Conservation (phyloP, 2,113 vertebrate genomes). For the Malurus cyaneus region DNA sequence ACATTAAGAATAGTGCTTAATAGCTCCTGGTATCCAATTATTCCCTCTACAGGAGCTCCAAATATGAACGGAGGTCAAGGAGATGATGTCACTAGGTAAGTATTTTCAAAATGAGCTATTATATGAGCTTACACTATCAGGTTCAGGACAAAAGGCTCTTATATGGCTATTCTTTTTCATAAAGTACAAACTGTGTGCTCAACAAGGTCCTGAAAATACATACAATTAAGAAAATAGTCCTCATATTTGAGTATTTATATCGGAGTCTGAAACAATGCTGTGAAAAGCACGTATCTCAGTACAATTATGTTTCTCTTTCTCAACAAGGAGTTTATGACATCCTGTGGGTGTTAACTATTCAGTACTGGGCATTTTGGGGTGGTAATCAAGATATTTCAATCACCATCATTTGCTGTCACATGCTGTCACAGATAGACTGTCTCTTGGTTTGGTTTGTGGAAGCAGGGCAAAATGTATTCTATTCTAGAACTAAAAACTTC, state of each 20-base stretch:
- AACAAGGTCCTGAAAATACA: not conserved
- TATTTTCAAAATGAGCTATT: not conserved
- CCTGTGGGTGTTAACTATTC: not conserved
- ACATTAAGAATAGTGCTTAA: not conserved
- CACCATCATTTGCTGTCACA: not conserved
- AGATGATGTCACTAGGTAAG: not conserved
- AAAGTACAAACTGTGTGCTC: not conserved
- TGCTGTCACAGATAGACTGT: not conserved
- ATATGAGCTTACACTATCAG: not conserved
- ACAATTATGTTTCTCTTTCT: not conserved
- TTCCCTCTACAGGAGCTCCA: not conserved
- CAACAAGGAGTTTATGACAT: not conserved
- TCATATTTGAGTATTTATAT: not conserved
- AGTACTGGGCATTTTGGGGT: not conserved
- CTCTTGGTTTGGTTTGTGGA: not conserved
- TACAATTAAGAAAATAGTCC: not conserved
- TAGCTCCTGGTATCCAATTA: not conserved
- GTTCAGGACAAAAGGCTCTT: not conserved
- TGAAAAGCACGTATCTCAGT: not conserved
- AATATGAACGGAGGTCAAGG: fast-evolving
- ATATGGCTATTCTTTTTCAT: not conserved
- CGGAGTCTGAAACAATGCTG: not conserved
- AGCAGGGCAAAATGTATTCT: not conserved
- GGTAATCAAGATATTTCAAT: not conserved
- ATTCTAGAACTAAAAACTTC: not conserved